phyloP scores from a whole-genome alignment of 2,888 invertebrate species.

The Adelphocoris suturalis region DNA sequence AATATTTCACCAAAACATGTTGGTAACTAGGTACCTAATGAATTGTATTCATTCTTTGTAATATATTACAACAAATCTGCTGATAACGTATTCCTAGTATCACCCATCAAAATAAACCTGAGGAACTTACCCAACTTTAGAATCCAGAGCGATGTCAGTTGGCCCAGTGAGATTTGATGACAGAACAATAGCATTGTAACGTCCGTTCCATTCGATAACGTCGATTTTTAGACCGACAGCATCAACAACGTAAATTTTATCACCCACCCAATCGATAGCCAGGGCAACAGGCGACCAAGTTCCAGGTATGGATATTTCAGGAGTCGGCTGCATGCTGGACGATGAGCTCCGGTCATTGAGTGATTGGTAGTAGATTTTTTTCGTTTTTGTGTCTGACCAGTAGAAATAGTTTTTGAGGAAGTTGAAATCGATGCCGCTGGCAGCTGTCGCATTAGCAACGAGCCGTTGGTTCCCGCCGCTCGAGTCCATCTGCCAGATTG shows the following conservation, averaged over 20 bases:
- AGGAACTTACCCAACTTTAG: slow-evolving; percentile 86
- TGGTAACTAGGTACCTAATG: too few relatives aligned
- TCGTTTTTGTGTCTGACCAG: slow-evolving; percentile 94
- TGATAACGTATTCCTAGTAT: too few relatives aligned
- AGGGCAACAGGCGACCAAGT: slow-evolving; percentile 93
- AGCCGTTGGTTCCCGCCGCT: slow-evolving; percentile 81
- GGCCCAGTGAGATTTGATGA: slow-evolving; percentile 95
- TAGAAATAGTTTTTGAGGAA: slow-evolving; percentile 87
- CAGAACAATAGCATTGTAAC: slow-evolving; percentile 93
- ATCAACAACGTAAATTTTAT: slow-evolving; percentile 97
- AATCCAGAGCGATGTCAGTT: slow-evolving; percentile 94
- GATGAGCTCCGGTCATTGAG: slow-evolving; percentile 78
- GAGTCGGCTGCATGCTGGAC: slow-evolving; percentile 77
- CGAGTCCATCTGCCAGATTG: slow-evolving; percentile 81
- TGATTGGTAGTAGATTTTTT: slow-evolving; percentile 84
- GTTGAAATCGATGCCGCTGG: slow-evolving; percentile 92
- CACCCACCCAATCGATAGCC: slow-evolving; percentile 98
- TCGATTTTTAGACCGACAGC: slow-evolving; percentile 95
- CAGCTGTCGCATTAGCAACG: slow-evolving; percentile 90
- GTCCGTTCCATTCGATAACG: slow-evolving; percentile 92
- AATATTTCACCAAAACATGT: too few relatives aligned
- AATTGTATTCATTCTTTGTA: too few relatives aligned
- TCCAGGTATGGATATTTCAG: slow-evolving; percentile 87
- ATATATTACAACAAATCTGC: too few relatives aligned
- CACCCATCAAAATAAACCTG: too few relatives aligned